These are phyloP conservation scores for Pelvicachromis taeniatus DNA, from an alignment of 2,113 vertebrate species.

Conservation along the genomic window DNA sequence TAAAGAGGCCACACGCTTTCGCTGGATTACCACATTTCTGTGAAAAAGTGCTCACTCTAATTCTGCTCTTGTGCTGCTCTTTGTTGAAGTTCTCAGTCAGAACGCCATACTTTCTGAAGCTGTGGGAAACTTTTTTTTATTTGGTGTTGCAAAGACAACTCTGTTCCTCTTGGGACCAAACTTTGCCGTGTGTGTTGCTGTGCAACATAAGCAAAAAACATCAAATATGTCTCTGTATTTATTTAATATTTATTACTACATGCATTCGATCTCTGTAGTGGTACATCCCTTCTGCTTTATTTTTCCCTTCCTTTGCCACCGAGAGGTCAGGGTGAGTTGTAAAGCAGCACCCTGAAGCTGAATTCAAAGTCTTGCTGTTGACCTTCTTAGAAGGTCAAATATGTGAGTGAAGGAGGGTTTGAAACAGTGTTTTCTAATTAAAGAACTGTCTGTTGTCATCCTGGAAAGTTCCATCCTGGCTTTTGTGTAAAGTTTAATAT, in stretches of 20 bases:
- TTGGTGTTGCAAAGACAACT: not conserved
- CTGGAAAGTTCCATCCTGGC: not conserved
- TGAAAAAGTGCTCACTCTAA: not conserved
- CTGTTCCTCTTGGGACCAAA: not conserved
- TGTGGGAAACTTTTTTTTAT: not conserved
- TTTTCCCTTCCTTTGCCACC: not conserved
- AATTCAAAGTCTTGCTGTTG: not conserved
- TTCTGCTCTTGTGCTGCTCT: not conserved
- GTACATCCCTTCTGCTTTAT: not conserved
- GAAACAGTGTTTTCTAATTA: not conserved
- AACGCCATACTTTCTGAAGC: not conserved
- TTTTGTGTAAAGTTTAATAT: not conserved
- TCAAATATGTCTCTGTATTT: not conserved
- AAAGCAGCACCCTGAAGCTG: not conserved
- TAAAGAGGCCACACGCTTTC: constrained; percentile 5
- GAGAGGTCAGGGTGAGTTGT: not conserved
- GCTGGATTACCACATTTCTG: not conserved
- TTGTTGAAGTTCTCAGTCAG: not conserved
- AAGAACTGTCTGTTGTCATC: not conserved
- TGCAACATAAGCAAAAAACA: not conserved
- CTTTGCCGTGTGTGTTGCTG: not conserved
- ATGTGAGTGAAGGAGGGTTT: not conserved
- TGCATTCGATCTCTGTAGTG: not conserved
- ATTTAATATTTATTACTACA: not conserved
- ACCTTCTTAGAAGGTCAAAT: not conserved